These are phyloP conservation scores for Orthosia incerta DNA, from an alignment of 2,888 invertebrate genomes.

Conservation along the genomic window DNA sequence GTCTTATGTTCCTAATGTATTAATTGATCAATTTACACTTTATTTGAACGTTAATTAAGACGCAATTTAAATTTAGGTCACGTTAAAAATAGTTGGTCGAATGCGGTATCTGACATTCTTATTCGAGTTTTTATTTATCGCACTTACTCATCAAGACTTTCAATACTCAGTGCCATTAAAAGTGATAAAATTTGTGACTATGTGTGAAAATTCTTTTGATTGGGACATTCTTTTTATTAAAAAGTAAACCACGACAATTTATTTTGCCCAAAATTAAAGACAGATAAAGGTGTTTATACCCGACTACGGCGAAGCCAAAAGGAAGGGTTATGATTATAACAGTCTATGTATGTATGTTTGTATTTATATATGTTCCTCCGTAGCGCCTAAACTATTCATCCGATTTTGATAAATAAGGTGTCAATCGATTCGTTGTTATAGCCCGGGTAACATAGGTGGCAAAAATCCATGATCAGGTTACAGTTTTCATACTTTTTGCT, in stretches of 20 bases:
- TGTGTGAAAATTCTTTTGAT: conserved; percentile 7
- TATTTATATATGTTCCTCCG: too few species aligned
- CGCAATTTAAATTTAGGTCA: background rate
- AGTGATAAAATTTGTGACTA: conserved; percentile 1
- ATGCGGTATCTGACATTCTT: background rate
- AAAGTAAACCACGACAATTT: background rate
- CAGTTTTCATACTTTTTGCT: too few species aligned
- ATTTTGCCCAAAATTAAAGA: background rate
- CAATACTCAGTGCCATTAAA: background rate
- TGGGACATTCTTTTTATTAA: background rate
- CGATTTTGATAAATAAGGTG: too few species aligned
- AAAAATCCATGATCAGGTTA: too few species aligned
- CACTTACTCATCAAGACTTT: conserved; percentile 6
- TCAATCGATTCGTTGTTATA: too few species aligned
- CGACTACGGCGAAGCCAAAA: too few species aligned
- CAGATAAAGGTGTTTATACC: too few species aligned
- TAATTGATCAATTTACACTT: conserved; percentile 14
- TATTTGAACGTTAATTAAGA: background rate
- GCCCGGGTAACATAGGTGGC: too few species aligned
- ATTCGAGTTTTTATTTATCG: background rate
- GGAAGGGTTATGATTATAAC: too few species aligned
- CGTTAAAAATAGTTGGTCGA: background rate
- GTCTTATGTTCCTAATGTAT: background rate
- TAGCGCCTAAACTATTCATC: too few species aligned
- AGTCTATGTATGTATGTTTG: too few species aligned